Base-by-base conservation (phyloP, 2,888 invertebrate genomes). In the Stenotaenia linearis region DNA sequence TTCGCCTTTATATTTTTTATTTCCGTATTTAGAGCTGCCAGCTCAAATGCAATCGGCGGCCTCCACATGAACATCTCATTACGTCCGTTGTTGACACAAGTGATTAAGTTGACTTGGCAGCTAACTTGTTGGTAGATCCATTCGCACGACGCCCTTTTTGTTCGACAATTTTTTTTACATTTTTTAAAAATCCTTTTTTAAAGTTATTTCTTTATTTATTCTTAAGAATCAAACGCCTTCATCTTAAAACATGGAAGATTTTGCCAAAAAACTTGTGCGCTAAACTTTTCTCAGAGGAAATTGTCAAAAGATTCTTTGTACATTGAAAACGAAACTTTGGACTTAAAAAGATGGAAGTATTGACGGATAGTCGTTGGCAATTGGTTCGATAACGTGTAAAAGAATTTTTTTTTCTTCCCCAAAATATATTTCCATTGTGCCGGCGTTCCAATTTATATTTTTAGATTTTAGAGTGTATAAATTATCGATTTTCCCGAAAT, bases 31-130 rank as follows among this genome's bases (percentile, higher is more conserved):
- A 21, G 50, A 50, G 50, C 50, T 18, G 18, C 50, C 50, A 50
- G 15, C 50, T n/a, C 10, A 69, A 69, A 69, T 12, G 69, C 25
- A 69, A 69, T 25, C 28, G 69, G 23, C 25, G 28, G 69, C 15
- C 69, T 25, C 23, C 69, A 28, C 69, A 25, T 69, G 69, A 69
- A 28, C 69, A 69, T 69, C 69, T 69, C 69, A 69, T 69, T 69
- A 69, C 69, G 69, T 28, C 25, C 69, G 69, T 69, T 28, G 69
- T 69, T 69, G 69, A 69, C 69, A 69, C 69, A 69, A 69, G 69
- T 69, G 69, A 69, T 69, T 69, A 69, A 69, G 69, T 69, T 69
- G 28, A n/a, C 69, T 69, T 69, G 69, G 69, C 69, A 69, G 15
- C 25, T 28, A 69, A 69, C 69, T 69, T 69, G 69, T 69, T 69